Conservation (phyloP, 2,888 invertebrate genomes). For the Drosophila mercatorum region DNA sequence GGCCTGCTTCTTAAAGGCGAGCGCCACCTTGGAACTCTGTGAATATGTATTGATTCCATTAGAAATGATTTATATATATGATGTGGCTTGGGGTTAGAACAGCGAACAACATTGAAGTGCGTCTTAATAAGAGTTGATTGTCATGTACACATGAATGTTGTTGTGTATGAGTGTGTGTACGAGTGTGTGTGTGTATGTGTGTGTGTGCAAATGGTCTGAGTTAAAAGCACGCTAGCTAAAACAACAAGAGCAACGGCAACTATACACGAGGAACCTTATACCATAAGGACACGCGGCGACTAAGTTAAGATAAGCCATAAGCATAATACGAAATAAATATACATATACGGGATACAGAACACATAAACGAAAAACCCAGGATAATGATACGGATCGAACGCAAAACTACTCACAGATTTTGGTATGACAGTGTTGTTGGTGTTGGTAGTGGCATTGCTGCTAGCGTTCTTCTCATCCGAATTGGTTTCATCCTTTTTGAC, state of each 20-base stretch:
- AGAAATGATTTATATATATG: constrained; percentile 1
- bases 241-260: constrained; percentile 36
- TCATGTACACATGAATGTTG: constrained; percentile 38
- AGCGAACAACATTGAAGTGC: constrained; percentile 26
- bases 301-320: constrained; percentile 39
- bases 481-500: constrained; percentile 83
- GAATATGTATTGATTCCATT: constrained; percentile 10
- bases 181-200: constrained; percentile 18
- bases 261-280: constrained; percentile 36
- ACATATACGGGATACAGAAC: constrained; percentile 22
- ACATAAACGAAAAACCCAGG: constrained; percentile 27
- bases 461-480: constrained; percentile 82
- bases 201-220: constrained; percentile 41
- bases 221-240: constrained; percentile 63
- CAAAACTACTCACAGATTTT: constrained; percentile 85
- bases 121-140: constrained; percentile 43
- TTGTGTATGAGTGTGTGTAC: constrained; percentile 13
- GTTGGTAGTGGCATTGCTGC: constrained; percentile 69
- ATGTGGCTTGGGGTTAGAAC: background rate
- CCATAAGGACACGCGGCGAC: constrained; percentile 29
- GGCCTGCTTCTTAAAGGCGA: constrained; percentile 88
- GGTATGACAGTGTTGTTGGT: constrained; percentile 76
- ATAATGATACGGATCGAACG: constrained; percentile 26
- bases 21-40: constrained; percentile 87
- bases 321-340: constrained; percentile 14